These are phyloP conservation scores for Drosophila ustulata DNA, from an alignment of 2,888 invertebrate species.

Conservation along the genomic window DNA sequence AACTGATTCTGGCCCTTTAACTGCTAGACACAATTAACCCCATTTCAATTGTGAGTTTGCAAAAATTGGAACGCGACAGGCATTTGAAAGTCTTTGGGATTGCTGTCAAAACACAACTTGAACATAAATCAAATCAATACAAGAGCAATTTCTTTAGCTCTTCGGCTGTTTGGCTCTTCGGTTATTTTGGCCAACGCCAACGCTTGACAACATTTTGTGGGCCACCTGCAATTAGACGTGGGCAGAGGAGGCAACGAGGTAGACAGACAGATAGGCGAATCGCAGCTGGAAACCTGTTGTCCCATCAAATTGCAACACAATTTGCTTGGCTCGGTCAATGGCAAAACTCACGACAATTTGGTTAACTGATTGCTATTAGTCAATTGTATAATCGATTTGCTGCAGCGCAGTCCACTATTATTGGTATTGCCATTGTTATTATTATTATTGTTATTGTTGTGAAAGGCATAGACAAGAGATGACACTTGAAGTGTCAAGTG, in stretches of 20 bases:
- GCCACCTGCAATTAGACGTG: slow-evolving; percentile 68
- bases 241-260: slow-evolving; percentile 27
- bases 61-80: slow-evolving; percentile 35
- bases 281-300: slow-evolving; percentile 23
- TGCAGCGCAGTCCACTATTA: not conserved
- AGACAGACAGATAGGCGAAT: slow-evolving; percentile 3
- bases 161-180: slow-evolving; percentile 22
- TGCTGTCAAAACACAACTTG: slow-evolving; percentile 61
- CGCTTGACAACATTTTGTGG: slow-evolving; percentile 49
- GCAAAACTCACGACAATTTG: slow-evolving; percentile 37
- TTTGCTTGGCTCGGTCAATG: slow-evolving; percentile 46
- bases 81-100: slow-evolving; percentile 54
- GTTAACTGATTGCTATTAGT: slow-evolving; percentile 32
- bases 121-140: slow-evolving; percentile 62
- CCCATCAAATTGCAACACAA: slow-evolving; percentile 53
- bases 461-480: slow-evolving; percentile 43
- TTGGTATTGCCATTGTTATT: slow-evolving; percentile 1
- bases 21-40: slow-evolving; percentile 72
- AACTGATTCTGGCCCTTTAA: slow-evolving; percentile 48
- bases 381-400: slow-evolving; percentile 54
- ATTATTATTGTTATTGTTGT: slow-evolving; percentile 26
- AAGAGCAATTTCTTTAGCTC: slow-evolving; percentile 51
- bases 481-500: slow-evolving; percentile 71
- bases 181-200: slow-evolving; percentile 24
- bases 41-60: slow-evolving; percentile 66